Evolutionary conservation across 2,113 vertebrate species (phyloP).

Genomic region (Oryctolagus cuniculus): DNA sequence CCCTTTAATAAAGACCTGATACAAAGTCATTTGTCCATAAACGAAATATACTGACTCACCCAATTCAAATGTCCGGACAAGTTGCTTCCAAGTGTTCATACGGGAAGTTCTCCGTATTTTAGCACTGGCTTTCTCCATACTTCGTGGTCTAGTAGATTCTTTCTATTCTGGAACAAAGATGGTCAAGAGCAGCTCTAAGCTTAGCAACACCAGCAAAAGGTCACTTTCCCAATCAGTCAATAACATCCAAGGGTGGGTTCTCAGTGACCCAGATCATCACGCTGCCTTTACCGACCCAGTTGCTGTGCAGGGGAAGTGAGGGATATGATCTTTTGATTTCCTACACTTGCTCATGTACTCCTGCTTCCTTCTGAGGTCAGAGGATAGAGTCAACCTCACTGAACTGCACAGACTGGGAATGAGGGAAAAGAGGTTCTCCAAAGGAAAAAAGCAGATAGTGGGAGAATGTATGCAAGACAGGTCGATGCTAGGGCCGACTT

Average conservation of each 20-base stretch:
- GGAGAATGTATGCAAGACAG: background rate
- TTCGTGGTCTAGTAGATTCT: background rate
- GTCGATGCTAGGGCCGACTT: background rate
- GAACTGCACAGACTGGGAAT: background rate
- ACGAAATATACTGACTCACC: background rate
- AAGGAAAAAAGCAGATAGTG: conserved; percentile 5
- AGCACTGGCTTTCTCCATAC: background rate
- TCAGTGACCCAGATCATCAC: background rate
- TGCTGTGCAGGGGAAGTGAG: too few relatives aligned
- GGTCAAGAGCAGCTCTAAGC: background rate
- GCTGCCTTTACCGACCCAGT: background rate
- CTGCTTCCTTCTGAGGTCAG: background rate
- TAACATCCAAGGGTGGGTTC: background rate
- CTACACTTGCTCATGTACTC: background rate
- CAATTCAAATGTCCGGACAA: background rate
- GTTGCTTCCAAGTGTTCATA: background rate
- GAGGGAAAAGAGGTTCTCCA: background rate
- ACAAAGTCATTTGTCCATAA: background rate
- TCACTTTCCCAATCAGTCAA: background rate
- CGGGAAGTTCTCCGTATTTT: background rate
- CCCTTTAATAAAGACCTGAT: background rate
- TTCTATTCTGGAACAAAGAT: background rate
- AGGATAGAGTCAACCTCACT: background rate
- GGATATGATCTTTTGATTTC: background rate
- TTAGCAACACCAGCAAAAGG: background rate